A percentile compares a stretch with the other conserved stretches of the same genome.
phyloP scores from a whole-genome alignment of 2,888 invertebrate species.

The Melieria picta region DNA sequence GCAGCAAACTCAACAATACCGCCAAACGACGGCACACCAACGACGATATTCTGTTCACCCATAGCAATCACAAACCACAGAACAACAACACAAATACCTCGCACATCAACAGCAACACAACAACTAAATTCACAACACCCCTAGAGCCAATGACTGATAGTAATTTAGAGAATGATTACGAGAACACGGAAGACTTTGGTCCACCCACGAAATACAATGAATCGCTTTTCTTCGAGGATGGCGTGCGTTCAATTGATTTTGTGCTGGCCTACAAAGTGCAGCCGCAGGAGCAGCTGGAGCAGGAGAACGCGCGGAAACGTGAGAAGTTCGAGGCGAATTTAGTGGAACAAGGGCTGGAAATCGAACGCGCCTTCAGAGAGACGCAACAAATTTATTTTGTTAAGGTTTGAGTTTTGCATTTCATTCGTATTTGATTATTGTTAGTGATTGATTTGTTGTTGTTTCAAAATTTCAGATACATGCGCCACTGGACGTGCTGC shows the following conservation, averaged over 20 bases:
- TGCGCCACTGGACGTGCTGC: conserved; percentile 83
- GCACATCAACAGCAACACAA: conserved; percentile 10
- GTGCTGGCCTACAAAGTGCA: conserved; percentile 80
- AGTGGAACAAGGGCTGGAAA: conserved; percentile 76
- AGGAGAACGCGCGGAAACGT: conserved; percentile 67
- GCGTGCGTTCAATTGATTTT: conserved; percentile 78
- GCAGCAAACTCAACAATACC: too few relatives aligned
- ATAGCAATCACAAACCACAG: not conserved
- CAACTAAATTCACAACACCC: conserved; percentile 38
- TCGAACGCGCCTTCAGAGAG: conserved; percentile 75
- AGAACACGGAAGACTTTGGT: conserved; percentile 47
- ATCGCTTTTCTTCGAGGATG: conserved; percentile 77
- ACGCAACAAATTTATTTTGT: conserved; percentile 81
- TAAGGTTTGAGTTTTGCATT: conserved; percentile 68
- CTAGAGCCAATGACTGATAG: conserved; percentile 56
- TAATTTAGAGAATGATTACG: conserved; percentile 49
- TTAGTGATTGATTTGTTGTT: not conserved
- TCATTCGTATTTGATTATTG: not conserved
- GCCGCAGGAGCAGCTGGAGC: conserved; percentile 66
- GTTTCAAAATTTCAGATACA: conserved; percentile 74
- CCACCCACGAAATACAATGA: conserved; percentile 50
- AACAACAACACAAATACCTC: not conserved
- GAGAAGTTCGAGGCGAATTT: conserved; percentile 78
- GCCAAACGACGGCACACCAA: too few relatives aligned
- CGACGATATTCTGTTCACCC: not conserved